A percentile compares a stretch with the other conserved stretches of the same genome.
phyloP scores from a whole-genome alignment of 1,140 invertebrate genomes.

The Eubasilissa regina region DNA sequence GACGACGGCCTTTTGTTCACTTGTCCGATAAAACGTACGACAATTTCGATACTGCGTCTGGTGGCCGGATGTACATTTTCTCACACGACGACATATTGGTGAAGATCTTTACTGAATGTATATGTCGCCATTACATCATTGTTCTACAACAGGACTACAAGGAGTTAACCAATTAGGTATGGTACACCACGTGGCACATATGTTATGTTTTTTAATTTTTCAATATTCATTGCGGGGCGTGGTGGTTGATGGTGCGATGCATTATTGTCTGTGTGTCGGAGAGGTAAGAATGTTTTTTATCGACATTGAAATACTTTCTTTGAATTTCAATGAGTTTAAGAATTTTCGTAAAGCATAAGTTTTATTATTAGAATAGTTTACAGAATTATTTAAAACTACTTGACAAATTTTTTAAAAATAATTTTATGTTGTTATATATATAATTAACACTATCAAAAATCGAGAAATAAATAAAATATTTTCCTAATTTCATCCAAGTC shows the following conservation, averaged over 20 bases:
- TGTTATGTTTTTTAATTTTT: constrained; percentile 12
- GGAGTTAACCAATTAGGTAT: constrained; percentile 19
- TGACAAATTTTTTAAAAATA: no score
- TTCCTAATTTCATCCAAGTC: no score
- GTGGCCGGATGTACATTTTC: constrained; percentile 56
- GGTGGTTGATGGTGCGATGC: neutral
- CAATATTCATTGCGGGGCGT: neutral
- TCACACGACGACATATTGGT: constrained; percentile 33
- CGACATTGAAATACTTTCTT: no score
- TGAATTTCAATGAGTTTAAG: no score
- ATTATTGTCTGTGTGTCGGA: no score
- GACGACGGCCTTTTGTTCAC: neutral
- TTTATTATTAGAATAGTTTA: no score
- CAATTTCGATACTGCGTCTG: neutral
- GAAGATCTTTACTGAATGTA: constrained; percentile 48
- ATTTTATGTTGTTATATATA: no score
- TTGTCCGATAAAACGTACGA: constrained; percentile 15
- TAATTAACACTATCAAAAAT: no score
- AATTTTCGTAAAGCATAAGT: no score
- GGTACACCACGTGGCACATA: neutral
- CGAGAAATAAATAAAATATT: no score
- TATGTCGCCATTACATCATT: constrained; percentile 51
- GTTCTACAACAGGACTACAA: constrained; percentile 16
- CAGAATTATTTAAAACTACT: no score
- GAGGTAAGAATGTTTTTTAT: no score